phyloP scores from a whole-genome alignment of 2,113 vertebrate genomes.

The Megaceryle maxima region DNA sequence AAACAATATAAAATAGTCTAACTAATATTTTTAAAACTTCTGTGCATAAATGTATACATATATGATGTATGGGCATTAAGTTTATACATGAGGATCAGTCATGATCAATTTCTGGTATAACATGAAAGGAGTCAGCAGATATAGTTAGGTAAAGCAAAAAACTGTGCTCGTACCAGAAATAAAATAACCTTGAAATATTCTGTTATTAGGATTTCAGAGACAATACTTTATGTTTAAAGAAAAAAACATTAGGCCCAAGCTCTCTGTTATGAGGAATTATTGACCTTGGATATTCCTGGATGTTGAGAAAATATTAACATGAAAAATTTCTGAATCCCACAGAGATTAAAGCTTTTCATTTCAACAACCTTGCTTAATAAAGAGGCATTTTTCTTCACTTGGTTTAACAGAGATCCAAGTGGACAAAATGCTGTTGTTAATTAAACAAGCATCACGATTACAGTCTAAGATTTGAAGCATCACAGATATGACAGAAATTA shows the following conservation, averaged over 20 bases:
- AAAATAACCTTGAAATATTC: neutral
- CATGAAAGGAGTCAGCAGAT: neutral
- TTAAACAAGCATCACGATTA: neutral
- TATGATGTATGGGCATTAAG: neutral
- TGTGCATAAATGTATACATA: neutral
- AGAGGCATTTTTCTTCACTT: neutral
- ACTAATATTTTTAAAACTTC: slow-evolving; percentile 51
- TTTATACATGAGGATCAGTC: neutral
- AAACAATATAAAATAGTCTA: slow-evolving; percentile 60
- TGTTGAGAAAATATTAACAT: neutral
- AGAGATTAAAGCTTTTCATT: neutral
- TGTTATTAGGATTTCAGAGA: neutral
- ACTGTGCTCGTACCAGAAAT: neutral
- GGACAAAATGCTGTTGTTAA: neutral
- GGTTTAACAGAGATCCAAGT: neutral
- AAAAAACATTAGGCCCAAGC: neutral
- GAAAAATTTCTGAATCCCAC: neutral
- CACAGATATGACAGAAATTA: neutral
- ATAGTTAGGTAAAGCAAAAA: neutral
- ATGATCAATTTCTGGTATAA: neutral
- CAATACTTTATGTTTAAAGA: neutral
- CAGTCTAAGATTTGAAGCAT: neutral
- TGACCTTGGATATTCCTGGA: neutral
- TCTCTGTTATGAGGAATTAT: neutral
- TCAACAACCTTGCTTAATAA: neutral